A percentile compares a stretch with the other conserved stretches of the same genome.
Evolutionary conservation across 2,797 vertebrate genomes (phyloP).

Genomic region (Tragelaphus oryx): DNA sequence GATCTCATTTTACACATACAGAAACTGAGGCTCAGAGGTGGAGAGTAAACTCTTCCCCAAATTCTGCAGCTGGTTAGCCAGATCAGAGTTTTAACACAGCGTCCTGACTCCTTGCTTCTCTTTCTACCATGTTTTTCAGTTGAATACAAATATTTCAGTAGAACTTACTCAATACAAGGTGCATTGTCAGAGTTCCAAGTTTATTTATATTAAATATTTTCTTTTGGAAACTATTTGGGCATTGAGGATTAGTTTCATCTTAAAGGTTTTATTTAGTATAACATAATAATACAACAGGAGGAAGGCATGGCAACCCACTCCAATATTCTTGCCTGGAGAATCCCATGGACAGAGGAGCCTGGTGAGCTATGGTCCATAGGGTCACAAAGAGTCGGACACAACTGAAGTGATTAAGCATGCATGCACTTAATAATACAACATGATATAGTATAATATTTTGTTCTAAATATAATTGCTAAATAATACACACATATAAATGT

Average conservation of each 20-base stretch:
- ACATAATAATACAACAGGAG: neutral
- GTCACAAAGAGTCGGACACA: neutral
- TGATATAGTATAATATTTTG: neutral
- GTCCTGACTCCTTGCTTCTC: neutral
- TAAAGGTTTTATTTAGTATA: neutral
- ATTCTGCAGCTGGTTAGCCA: no score
- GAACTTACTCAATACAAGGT: neutral
- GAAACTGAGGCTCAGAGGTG: neutral
- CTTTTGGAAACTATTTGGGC: neutral
- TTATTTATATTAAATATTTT: neutral
- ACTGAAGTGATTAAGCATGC: neutral
- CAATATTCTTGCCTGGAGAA: neutral
- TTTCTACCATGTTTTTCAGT: neutral
- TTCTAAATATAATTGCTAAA: neutral
- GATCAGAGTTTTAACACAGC: neutral
- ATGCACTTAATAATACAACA: neutral
- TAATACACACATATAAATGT: neutral
- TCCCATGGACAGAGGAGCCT: neutral
- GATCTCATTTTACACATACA: neutral
- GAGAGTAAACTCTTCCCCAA: neutral
- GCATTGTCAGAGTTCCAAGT: neutral
- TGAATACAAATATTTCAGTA: neutral
- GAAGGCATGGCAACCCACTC: neutral
- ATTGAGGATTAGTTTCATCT: slow-evolving; percentile 17
- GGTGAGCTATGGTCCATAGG: neutral